Evolutionary conservation across 1,140 invertebrate genomes (phyloP).

Genomic region (Drosophila sucinea): DNA sequence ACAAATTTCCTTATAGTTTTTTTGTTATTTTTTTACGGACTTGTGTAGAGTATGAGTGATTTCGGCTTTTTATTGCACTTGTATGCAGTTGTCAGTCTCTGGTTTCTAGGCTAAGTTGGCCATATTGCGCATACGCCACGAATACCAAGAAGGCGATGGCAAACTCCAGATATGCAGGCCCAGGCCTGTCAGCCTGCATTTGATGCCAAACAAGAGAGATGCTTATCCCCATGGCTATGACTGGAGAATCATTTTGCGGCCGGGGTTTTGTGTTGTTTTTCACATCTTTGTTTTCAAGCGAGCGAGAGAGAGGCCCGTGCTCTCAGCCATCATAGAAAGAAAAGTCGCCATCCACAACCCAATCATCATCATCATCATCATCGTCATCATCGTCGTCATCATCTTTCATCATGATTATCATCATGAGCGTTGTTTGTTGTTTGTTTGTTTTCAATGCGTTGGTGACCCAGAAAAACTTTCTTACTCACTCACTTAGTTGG

Average conservation of each 20-base stretch:
- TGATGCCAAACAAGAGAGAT: constrained; percentile 35
- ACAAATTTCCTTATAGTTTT: neutral
- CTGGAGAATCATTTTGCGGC: constrained; percentile 67
- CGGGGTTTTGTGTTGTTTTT: constrained; percentile 58
- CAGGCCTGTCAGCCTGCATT: constrained; percentile 19
- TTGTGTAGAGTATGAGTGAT: neutral
- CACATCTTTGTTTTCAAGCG: constrained; percentile 45
- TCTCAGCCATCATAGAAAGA: constrained; percentile 26
- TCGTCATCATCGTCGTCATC: constrained; percentile 14
- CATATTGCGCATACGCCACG: constrained; percentile 78
- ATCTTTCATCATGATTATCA: constrained; percentile 10
- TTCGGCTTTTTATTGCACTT: neutral
- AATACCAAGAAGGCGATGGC: constrained; percentile 52
- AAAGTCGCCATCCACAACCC: constrained; percentile 54
- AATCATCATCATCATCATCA: constrained; percentile 27
- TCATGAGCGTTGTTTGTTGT: constrained; percentile 28
- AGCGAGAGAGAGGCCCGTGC: neutral
- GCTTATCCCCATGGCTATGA: constrained; percentile 65
- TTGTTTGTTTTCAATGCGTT: constrained; percentile 74
- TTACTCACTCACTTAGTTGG: constrained; percentile 58
- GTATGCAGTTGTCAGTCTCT: constrained; percentile 5
- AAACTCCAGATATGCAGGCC: constrained; percentile 44
- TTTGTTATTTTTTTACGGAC: neutral
- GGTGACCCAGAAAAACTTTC: constrained; percentile 82
- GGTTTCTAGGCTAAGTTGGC: constrained; percentile 47